Percentiles rank a stretch among this genome's conserved stretches.
phyloP scores from a whole-genome alignment of 2,113 vertebrate species.

The Pao palembangensis region DNA sequence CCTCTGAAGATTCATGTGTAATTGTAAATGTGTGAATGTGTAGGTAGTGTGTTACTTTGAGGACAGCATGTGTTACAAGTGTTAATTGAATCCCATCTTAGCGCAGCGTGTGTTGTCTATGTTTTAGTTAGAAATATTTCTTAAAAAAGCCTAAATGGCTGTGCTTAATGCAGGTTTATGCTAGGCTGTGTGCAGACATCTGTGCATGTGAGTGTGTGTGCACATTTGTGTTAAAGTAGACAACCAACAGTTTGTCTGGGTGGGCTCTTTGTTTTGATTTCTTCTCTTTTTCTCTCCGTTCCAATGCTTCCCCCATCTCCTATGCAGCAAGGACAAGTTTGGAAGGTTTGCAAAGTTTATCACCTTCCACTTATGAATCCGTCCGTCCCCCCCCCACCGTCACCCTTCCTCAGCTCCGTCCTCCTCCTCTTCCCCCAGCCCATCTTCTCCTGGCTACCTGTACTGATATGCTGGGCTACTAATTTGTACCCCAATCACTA shows the following conservation, averaged over 20 bases:
- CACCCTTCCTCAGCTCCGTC: constrained; percentile 43
- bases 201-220: constrained; percentile 23
- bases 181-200: not conserved
- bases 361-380: constrained; percentile 97
- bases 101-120: constrained; percentile 35
- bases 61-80: constrained; percentile 5
- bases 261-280: constrained; percentile 78
- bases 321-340: constrained; percentile 99
- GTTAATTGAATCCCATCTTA: constrained; percentile 38
- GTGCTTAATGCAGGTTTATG: constrained; percentile 19
- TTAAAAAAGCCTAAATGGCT: constrained; percentile 6
- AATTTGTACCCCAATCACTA: constrained; percentile 69
- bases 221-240: constrained; percentile 40
- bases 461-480: constrained; percentile 76
- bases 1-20: constrained; percentile 7
- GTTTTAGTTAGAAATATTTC: constrained; percentile 20
- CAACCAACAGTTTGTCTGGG: constrained; percentile 61
- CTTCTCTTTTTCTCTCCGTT: constrained; percentile 98
- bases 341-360: constrained; percentile 99
- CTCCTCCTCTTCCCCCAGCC: constrained; percentile 24
- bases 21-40: constrained; percentile 13
- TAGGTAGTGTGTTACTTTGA: constrained; percentile 30
- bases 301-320: constrained; percentile 92
- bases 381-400: constrained; percentile 23
- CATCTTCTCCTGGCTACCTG: constrained; percentile 84